phyloP scores from a whole-genome alignment of 2,113 vertebrate species.

The Gavialis gangeticus region DNA sequence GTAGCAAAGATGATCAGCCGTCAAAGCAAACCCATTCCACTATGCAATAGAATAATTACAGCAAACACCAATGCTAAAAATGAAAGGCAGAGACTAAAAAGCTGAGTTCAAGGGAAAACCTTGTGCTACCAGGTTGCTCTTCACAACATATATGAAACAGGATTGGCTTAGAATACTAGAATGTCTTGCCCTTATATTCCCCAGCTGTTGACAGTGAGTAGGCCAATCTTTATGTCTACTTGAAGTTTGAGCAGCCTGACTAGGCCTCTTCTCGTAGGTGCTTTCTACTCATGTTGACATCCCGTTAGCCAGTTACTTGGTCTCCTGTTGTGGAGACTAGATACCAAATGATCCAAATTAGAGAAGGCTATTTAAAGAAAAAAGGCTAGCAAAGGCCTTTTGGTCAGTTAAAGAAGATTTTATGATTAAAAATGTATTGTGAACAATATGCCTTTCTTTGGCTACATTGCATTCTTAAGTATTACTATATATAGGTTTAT shows the following conservation, averaged over 20 bases:
- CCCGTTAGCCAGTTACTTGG: neutral
- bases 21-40: constrained; percentile 10
- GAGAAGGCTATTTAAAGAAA: neutral
- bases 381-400: rapidly evolving
- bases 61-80: neutral
- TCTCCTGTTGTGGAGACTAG: neutral
- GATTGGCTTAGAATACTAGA: neutral
- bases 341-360: neutral
- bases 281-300: neutral
- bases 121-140: neutral
- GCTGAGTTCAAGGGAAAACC: neutral
- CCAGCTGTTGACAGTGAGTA: neutral
- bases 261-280: neutral
- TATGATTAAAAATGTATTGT: neutral
- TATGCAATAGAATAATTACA: constrained; percentile 10
- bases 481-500: neutral
- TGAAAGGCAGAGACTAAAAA: neutral
- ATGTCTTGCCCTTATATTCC: neutral
- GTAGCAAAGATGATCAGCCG: constrained; percentile 6
- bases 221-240: neutral
- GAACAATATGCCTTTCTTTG: neutral
- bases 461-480: neutral
- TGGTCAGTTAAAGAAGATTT: neutral
- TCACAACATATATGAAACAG: neutral
- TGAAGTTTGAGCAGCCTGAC: neutral